These are phyloP conservation scores for Paraescarpia echinospica DNA, from an alignment of 1,140 invertebrate species.

Conservation along the genomic window DNA sequence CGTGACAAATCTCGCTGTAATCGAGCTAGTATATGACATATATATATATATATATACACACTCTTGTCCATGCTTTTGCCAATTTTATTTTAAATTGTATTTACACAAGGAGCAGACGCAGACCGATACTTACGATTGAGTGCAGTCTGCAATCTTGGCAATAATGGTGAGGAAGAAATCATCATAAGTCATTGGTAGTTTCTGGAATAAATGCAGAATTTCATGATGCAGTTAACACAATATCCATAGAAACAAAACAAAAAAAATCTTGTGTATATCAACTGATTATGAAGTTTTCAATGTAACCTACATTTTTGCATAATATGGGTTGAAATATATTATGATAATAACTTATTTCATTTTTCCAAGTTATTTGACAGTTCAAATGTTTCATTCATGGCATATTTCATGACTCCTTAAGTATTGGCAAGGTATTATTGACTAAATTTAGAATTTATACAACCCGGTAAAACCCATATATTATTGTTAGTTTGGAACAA, in stretches of 20 bases:
- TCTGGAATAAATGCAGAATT: constrained; percentile 22
- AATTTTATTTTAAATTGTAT: too few relatives aligned
- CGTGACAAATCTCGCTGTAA: too few relatives aligned
- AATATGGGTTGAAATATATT: not conserved
- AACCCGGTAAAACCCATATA: too few relatives aligned
- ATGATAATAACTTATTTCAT: not conserved
- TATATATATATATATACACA: too few relatives aligned
- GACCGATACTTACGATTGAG: not conserved
- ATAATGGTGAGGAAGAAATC: constrained; percentile 63
- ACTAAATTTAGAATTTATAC: too few relatives aligned
- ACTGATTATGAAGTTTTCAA: too few relatives aligned
- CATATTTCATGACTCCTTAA: too few relatives aligned
- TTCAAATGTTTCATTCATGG: not conserved
- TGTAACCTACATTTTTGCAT: not conserved
- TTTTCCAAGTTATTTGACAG: not conserved
- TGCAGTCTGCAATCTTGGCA: not conserved
- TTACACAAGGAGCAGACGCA: not conserved
- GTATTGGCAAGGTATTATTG: too few relatives aligned
- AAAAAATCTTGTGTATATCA: not conserved
- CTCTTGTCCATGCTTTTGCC: too few relatives aligned
- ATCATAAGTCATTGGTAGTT: constrained; percentile 67
- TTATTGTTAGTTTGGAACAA: too few relatives aligned
- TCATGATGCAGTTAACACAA: not conserved
- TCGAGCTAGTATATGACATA: too few relatives aligned
- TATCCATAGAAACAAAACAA: not conserved